These are phyloP conservation scores for Panzeria rudis DNA, from an alignment of 2,888 invertebrate species.

Conservation along the genomic window DNA sequence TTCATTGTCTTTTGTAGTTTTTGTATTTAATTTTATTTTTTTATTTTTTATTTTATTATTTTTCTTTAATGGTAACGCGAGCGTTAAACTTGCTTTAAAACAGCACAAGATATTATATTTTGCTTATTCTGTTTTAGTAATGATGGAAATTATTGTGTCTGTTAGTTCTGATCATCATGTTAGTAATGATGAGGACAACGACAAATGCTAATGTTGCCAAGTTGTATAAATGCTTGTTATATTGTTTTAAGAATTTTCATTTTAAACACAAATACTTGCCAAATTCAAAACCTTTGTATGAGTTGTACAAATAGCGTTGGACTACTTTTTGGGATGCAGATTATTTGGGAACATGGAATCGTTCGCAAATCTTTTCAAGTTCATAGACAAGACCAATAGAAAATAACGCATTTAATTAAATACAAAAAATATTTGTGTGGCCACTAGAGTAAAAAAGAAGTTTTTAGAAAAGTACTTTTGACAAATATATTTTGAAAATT, in stretches of 20 bases:
- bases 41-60: constrained; percentile 57
- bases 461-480: background rate
- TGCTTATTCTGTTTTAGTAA: background rate
- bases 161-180: constrained; percentile 13
- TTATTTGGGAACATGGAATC: too few species aligned
- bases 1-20: constrained; percentile 49
- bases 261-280: background rate
- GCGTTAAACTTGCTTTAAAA: constrained; percentile 56
- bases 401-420: too few species aligned
- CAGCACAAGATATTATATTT: constrained; percentile 17
- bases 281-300: too few species aligned
- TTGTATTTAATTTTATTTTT: constrained; percentile 23
- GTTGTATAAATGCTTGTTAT: background rate
- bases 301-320: too few species aligned
- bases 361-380: too few species aligned
- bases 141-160: constrained; percentile 18
- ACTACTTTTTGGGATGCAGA: too few species aligned
- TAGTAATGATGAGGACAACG: constrained; percentile 4
- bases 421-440: too few species aligned
- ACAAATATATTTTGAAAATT: background rate
- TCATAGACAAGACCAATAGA: too few species aligned
- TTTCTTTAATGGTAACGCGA: constrained; percentile 57
- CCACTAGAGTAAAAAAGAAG: background rate
- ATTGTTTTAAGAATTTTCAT: background rate
- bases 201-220: constrained; percentile 13